Evolutionary conservation across 1,140 invertebrate species (phyloP).

Genomic region (Drosophila mayri): DNA sequence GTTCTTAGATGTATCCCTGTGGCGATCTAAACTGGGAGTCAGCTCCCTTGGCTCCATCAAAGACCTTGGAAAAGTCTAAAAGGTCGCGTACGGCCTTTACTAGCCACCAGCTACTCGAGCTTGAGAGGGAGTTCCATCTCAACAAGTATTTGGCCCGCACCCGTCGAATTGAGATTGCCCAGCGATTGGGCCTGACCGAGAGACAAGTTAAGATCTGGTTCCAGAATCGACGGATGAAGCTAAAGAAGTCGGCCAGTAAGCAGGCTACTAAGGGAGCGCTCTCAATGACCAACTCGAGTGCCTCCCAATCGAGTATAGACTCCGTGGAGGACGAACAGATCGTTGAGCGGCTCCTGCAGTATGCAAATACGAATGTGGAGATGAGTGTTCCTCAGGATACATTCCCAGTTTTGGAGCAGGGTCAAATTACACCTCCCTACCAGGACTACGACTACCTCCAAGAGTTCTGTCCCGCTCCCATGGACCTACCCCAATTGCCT

Average conservation of each 20-base stretch:
- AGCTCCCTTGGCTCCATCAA: not conserved
- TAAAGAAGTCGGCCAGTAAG: constrained; percentile 58
- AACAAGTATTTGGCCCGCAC: constrained; percentile 92
- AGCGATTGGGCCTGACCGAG: constrained; percentile 90
- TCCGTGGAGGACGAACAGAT: constrained; percentile 48
- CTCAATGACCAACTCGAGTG: not conserved
- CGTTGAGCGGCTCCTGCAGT: constrained; percentile 63
- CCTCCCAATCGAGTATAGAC: not conserved
- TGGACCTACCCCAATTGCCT: not conserved
- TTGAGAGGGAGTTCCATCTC: constrained; percentile 85
- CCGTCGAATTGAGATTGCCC: constrained; percentile 91
- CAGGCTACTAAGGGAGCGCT: not conserved
- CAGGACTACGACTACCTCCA: constrained; percentile 36
- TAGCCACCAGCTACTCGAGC: constrained; percentile 90
- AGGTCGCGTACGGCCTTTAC: constrained; percentile 91
- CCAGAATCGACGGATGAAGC: constrained; percentile 80
- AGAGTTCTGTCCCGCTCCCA: constrained; percentile 15
- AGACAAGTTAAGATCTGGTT: constrained; percentile 97
- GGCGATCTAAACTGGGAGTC: constrained; percentile 1
- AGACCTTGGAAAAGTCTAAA: constrained; percentile 52
- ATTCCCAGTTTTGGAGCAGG: not conserved
- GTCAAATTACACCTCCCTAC: constrained; percentile 35
- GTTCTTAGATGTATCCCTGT: constrained; percentile 17
- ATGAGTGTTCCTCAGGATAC: not conserved
- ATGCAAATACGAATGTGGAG: constrained; percentile 29